These are phyloP conservation scores for Craterocephalus amniculus DNA, from an alignment of 2,797 vertebrate species.

Conservation along the genomic window DNA sequence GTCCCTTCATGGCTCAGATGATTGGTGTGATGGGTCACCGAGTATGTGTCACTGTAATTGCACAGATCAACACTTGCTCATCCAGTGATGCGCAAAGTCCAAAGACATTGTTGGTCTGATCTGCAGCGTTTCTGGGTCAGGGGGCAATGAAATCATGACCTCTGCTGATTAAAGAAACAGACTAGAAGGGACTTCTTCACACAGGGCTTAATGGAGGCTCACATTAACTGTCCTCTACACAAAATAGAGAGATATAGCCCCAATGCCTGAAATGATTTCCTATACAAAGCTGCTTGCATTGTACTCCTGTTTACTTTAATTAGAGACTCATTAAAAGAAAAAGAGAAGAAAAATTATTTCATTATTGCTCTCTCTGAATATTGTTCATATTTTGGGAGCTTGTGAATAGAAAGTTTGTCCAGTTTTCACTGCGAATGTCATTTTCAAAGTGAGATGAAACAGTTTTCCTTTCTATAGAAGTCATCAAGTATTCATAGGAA, in stretches of 20 bases:
- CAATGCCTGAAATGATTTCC: conserved; percentile 56
- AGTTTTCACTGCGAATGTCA: conserved; percentile 65
- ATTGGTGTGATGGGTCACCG: conserved; percentile 71
- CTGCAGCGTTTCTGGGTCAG: conserved; percentile 72
- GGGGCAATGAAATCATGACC: conserved; percentile 58
- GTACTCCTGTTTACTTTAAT: conserved; percentile 77
- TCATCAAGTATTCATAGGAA: conserved; percentile 82
- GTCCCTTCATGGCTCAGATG: conserved; percentile 62
- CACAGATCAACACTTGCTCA: conserved; percentile 79
- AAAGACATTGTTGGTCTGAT: conserved; percentile 64
- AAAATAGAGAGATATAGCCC: conserved; percentile 40
- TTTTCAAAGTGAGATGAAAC: conserved; percentile 78
- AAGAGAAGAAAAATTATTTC: conserved; percentile 72
- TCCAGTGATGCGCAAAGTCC: conserved; percentile 58
- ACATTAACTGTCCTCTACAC: conserved; percentile 56
- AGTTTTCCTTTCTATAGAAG: conserved; percentile 68
- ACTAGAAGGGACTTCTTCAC: conserved; percentile 64
- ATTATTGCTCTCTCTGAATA: conserved; percentile 49
- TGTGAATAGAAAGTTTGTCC: conserved; percentile 61
- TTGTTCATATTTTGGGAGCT: conserved; percentile 40
- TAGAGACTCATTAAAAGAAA: conserved; percentile 78
- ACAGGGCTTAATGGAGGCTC: conserved; percentile 55
- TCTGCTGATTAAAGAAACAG: conserved; percentile 68
- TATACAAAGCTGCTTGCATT: conserved; percentile 60
- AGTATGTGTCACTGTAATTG: conserved; percentile 76